Percentiles rank a stretch among this genome's conserved stretches.
phyloP scores from a whole-genome alignment of 2,113 vertebrate genomes.

The Crotophaga sulcirostris region DNA sequence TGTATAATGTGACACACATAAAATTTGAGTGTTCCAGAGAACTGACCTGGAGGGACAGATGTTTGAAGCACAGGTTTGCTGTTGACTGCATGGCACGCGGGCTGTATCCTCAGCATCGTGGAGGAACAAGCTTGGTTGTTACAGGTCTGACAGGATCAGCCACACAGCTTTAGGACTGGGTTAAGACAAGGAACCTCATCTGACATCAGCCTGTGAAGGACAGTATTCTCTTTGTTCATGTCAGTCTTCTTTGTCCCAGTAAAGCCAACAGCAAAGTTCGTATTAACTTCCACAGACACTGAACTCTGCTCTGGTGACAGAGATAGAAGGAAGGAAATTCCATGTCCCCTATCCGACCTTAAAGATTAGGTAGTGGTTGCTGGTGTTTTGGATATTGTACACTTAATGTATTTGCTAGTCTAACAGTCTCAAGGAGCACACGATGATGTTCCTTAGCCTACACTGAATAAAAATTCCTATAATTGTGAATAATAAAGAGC shows the following conservation, averaged over 20 bases:
- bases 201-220: background rate
- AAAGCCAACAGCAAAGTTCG: background rate
- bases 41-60: background rate
- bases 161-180: background rate
- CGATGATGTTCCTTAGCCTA: background rate
- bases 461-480: background rate
- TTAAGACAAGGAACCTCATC: background rate
- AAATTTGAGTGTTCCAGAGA: background rate
- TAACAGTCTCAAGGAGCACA: background rate
- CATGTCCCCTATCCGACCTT: background rate
- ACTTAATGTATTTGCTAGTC: background rate
- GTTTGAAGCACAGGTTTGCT: background rate
- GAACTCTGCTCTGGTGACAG: background rate
- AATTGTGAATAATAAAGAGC: background rate
- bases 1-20: rapidly evolving
- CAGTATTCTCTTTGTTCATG: background rate
- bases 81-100: background rate
- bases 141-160: background rate
- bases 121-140: background rate
- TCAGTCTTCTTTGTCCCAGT: background rate
- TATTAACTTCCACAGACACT: background rate
- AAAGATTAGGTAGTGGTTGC: background rate
- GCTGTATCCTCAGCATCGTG: background rate
- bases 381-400: background rate
- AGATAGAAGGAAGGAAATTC: background rate